Evolutionary conservation across 2,797 vertebrate species (phyloP), one percentile per base, ranked within the genome.

Genomic region (Mormyrus proboscirostris): DNA sequence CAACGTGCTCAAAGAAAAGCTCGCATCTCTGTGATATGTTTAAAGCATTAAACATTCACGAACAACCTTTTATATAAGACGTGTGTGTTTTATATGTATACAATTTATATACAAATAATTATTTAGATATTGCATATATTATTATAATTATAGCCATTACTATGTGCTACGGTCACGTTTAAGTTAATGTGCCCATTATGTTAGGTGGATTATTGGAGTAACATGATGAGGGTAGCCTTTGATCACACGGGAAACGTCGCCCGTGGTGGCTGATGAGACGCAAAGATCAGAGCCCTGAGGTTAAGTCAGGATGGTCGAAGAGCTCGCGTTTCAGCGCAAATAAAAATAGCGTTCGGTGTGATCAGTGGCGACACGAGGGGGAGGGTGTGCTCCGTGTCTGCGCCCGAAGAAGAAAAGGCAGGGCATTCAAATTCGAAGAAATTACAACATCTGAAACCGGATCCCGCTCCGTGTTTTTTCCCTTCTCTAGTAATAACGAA

Each of bases 381-480:
- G 90, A 90, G 3, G 90, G 65, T 9, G 89, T 22, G 65, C 41
- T 50, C 62, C 22, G 41, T 69, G 6, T 6, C 5, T 79, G 82
- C 91, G 69, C 87, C 2, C 55, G n/a, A 49, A 86, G 88, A 90
- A 51, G 86, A 50, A 91, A 90, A 89, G 88, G 65, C 51, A 91
- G 94, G 95, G 92, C 94, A 88, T 92, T 90, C 88, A 91, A 92
- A 73, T 90, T 89, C 88, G 89, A 91, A 84, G 83, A 85, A 53
- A 89, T 90, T 90, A 89, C 88, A 87, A 50, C 88, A 90, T 89
- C 91, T 94, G 94, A 89, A 93, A 94, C 90, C 90, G 90, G 95
- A 95, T 90, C 91, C 94, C 90, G 89, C 85, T 90, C 90, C 44
- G 88, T 55, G 44, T 91, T 92, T 88, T 89, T 65, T 88, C 33